A percentile compares a stretch with the other conserved stretches of the same genome.
phyloP scores from a whole-genome alignment of 2,113 vertebrate species.

The Ia io region DNA sequence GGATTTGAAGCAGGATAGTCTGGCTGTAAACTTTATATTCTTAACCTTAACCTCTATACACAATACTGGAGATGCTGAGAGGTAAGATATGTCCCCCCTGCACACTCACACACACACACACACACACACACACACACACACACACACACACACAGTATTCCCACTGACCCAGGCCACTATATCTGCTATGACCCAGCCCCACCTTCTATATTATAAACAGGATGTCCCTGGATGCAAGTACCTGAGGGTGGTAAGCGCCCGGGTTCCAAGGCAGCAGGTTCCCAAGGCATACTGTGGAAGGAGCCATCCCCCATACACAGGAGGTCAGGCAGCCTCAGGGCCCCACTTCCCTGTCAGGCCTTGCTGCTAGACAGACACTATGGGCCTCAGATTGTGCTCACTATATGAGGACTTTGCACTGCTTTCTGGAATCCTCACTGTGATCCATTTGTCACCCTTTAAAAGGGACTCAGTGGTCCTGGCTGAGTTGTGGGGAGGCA shows the following conservation, averaged over 20 bases:
- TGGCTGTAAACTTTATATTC: not conserved
- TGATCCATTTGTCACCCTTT: conserved; percentile 21
- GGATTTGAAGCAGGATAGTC: not conserved
- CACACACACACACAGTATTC: not conserved
- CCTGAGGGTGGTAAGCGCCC: not conserved
- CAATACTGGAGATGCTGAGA: not conserved
- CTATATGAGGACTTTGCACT: not conserved
- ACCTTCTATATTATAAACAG: not conserved
- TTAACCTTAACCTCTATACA: not conserved
- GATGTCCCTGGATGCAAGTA: not conserved
- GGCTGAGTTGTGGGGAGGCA: not conserved
- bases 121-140: not conserved
- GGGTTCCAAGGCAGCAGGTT: not conserved
- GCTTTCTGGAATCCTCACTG: not conserved
- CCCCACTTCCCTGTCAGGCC: not conserved
- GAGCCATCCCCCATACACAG: not conserved
- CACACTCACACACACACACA: too few species aligned
- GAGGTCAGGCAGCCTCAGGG: not conserved
- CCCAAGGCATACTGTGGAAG: not conserved
- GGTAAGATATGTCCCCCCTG: not conserved
- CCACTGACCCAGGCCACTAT: not conserved
- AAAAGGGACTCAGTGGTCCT: not conserved
- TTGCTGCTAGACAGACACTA: not conserved
- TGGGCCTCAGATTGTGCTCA: not conserved
- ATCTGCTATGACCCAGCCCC: not conserved